Conservation (phyloP, 2,797 vertebrate genomes). For the Syngnathus rostellatus region DNA sequence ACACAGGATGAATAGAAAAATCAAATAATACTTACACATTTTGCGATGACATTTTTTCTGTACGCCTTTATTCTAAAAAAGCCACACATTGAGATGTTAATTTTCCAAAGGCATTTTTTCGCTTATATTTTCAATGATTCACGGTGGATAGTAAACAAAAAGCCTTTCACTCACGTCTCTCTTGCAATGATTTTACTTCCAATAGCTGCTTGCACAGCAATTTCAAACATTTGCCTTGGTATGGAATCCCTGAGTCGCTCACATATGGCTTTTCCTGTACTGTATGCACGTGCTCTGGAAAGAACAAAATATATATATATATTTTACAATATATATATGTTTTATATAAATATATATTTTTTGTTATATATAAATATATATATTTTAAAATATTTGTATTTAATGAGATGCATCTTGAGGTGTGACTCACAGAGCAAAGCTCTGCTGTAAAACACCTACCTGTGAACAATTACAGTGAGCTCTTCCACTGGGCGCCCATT, state of each 20-base stretch:
- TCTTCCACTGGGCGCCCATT: constrained; percentile 88
- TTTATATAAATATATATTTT: too few species aligned
- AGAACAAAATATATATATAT: too few species aligned
- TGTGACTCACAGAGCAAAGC: background rate
- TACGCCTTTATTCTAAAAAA: constrained; percentile 87
- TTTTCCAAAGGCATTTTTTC: background rate
- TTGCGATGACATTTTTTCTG: constrained; percentile 92
- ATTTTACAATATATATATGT: too few species aligned
- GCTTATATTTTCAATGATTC: background rate
- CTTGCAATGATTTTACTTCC: constrained; percentile 88
- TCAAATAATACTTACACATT: constrained; percentile 81
- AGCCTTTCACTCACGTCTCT: constrained; percentile 81
- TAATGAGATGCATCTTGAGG: too few species aligned
- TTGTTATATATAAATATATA: too few species aligned
- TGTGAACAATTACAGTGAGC: constrained; percentile 81
- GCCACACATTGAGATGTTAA: constrained; percentile 11
- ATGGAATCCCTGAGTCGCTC: constrained; percentile 84
- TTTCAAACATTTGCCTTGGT: constrained; percentile 93
- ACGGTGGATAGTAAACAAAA: background rate
- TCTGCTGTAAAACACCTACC: constrained; percentile 53
- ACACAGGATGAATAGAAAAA: constrained; percentile 4
- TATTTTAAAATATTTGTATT: too few species aligned
- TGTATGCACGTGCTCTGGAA: constrained; percentile 76
- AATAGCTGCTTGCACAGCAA: constrained; percentile 86
- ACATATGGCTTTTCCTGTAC: constrained; percentile 81